A percentile compares a stretch with the other conserved stretches of the same genome.
Evolutionary conservation across 2,888 invertebrate genomes (phyloP).

Genomic region (Periphyllus acericola): DNA sequence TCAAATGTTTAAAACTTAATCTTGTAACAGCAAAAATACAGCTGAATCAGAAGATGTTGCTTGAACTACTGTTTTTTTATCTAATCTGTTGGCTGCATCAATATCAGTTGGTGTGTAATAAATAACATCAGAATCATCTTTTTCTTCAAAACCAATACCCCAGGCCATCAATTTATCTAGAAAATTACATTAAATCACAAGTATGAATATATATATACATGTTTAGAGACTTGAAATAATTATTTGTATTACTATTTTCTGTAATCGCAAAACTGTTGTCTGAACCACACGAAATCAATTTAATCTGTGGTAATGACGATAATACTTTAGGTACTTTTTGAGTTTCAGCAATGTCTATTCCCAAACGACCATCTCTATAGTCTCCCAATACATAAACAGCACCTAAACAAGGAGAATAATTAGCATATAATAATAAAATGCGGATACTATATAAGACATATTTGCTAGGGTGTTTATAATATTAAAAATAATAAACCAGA

Average conservation of each 20-base stretch:
- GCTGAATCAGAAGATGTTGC: constrained; percentile 55
- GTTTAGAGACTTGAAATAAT: not conserved
- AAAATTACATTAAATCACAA: not conserved
- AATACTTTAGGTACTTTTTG: constrained; percentile 57
- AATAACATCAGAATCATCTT: constrained; percentile 50
- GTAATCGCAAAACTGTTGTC: constrained; percentile 52
- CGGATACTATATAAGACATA: not conserved
- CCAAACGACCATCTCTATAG: constrained; percentile 55
- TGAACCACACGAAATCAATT: constrained; percentile 50
- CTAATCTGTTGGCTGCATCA: constrained; percentile 45
- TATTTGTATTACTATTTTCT: constrained; percentile 49
- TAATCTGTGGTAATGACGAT: constrained; percentile 55
- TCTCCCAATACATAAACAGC: constrained; percentile 56
- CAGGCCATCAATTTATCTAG: constrained; percentile 57
- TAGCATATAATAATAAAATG: not conserved
- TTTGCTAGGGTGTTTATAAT: too few relatives aligned
- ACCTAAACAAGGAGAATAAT: constrained; percentile 13
- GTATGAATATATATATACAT: not conserved
- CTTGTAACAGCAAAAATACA: constrained; percentile 52
- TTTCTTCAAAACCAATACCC: constrained; percentile 61
- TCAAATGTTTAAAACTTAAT: constrained; percentile 36
- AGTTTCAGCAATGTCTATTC: constrained; percentile 52
- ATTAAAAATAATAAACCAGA: too few relatives aligned
- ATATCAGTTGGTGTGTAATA: constrained; percentile 54
- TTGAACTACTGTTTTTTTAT: constrained; percentile 49